Percentiles rank a stretch among this genome's conserved stretches.
Evolutionary conservation across 2,113 vertebrate species (phyloP).

Genomic region (Clarias batrachus): DNA sequence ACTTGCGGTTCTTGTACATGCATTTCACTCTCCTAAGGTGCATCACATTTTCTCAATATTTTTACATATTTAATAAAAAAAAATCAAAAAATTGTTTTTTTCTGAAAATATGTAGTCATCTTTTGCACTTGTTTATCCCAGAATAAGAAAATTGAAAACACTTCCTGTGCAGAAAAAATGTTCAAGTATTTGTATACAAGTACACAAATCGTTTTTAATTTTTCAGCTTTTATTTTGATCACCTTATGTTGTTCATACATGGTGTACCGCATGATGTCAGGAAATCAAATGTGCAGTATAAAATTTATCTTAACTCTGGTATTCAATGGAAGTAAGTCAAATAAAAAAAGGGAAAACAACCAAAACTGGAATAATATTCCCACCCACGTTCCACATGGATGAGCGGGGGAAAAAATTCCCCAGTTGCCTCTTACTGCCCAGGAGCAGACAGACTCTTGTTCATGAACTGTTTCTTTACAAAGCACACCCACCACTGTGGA

Average conservation of each 20-base stretch:
- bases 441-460: constrained; percentile 98
- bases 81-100: too few relatives aligned
- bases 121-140: not conserved
- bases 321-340: constrained; percentile 27
- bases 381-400: constrained; percentile 50
- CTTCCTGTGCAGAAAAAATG: not conserved
- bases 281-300: constrained; percentile 60
- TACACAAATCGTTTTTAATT: not conserved
- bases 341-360: constrained; percentile 17
- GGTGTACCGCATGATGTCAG: not conserved
- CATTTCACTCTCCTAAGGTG: not conserved
- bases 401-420: constrained; percentile 1
- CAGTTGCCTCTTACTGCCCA: constrained; percentile 77
- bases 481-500: constrained; percentile 96
- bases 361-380: constrained; percentile 26
- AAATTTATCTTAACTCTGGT: constrained; percentile 57
- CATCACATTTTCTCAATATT: not conserved
- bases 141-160: not conserved
- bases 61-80: not conserved
- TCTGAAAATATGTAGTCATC: not conserved
- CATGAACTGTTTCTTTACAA: constrained; percentile 99
- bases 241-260: not conserved
- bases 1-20: not conserved
- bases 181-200: not conserved
- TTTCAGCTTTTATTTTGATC: constrained; percentile 51